A percentile compares a stretch with the other conserved stretches of the same genome.
Evolutionary conservation across 2,797 vertebrate species (phyloP).

Genomic region (Poecile montanus): DNA sequence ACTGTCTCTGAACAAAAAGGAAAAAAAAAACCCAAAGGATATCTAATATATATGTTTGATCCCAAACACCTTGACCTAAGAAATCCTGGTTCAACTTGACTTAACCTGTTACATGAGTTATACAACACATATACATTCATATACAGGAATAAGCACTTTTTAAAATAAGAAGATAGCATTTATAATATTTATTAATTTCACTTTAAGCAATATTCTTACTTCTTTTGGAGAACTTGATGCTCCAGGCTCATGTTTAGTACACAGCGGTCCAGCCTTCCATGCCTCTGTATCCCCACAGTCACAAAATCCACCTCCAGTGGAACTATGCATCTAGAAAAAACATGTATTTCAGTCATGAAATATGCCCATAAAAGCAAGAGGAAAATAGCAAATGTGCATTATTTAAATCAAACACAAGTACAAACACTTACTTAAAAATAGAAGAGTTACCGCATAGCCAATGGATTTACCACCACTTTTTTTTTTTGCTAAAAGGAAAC

Average conservation of each 20-base stretch:
- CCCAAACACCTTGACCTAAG: neutral
- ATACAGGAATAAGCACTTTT: neutral
- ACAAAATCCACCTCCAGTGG: slow-evolving; percentile 96
- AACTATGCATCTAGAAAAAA: slow-evolving; percentile 91
- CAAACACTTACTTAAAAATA: neutral
- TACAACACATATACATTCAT: neutral
- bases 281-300: slow-evolving; percentile 97
- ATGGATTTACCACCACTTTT: neutral
- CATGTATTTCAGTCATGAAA: neutral
- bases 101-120: neutral
- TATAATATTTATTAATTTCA: neutral
- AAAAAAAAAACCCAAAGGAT: neutral
- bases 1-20: neutral
- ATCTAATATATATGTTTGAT: neutral
- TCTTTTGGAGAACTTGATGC: slow-evolving; percentile 83
- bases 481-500: neutral
- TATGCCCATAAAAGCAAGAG: neutral
- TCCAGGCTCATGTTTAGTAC: slow-evolving; percentile 89
- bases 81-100: neutral
- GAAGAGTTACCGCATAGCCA: neutral
- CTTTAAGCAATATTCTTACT: slow-evolving; percentile 73
- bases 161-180: neutral
- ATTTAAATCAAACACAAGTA: neutral
- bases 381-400: neutral
- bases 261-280: slow-evolving; percentile 95